phyloP scores from a whole-genome alignment of 1,140 invertebrate species.

The Globodera ellingtonae region DNA sequence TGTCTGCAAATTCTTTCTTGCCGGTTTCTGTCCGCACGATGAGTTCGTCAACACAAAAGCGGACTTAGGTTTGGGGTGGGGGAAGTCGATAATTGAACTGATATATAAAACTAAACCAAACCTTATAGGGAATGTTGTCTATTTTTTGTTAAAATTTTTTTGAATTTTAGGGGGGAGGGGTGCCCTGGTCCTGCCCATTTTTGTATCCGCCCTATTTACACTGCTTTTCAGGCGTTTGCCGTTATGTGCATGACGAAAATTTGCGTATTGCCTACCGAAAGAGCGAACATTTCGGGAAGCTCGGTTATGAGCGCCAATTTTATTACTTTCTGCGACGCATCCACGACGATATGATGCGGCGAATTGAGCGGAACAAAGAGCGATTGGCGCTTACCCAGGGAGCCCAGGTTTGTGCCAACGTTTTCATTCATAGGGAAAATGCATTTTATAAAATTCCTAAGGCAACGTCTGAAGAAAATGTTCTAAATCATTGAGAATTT shows the following conservation, averaged over 20 bases:
- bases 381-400: conserved; percentile 44
- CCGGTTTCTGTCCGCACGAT: conserved; percentile 50
- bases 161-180: too few relatives aligned
- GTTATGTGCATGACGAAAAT: conserved; percentile 45
- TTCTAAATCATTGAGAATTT: too few relatives aligned
- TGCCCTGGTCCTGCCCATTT: too few relatives aligned
- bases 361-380: conserved; percentile 49
- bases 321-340: conserved; percentile 40
- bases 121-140: too few relatives aligned
- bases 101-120: too few relatives aligned
- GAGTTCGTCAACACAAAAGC: conserved; percentile 51
- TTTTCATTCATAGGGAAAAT: background rate
- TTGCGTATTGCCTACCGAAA: conserved; percentile 44
- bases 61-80: conserved; percentile 35
- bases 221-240: conserved; percentile 39
- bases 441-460: too few relatives aligned
- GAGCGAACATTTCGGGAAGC: conserved; percentile 41
- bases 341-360: conserved; percentile 47
- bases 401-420: background rate
- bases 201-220: background rate
- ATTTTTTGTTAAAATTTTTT: too few relatives aligned
- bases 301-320: conserved; percentile 46
- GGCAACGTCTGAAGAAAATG: too few relatives aligned
- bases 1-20: conserved; percentile 50
- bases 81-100: too few relatives aligned